phyloP scores from a whole-genome alignment of 2,113 vertebrate genomes.

The Nycticryphes semicollaris region DNA sequence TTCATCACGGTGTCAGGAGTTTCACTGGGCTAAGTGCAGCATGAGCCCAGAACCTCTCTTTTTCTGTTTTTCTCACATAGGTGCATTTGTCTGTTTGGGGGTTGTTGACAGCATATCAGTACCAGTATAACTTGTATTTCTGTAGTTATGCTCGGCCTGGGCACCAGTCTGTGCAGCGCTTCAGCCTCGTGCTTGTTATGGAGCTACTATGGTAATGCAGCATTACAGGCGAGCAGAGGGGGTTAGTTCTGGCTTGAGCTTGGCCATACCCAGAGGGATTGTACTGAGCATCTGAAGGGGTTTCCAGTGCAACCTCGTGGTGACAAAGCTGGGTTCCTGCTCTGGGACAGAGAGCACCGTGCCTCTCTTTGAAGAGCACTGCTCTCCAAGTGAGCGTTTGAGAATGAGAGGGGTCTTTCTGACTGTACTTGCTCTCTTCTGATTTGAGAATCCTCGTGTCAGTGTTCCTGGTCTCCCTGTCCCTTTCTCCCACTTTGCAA shows the following conservation, averaged over 20 bases:
- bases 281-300: neutral
- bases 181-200: neutral
- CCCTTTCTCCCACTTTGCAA: neutral
- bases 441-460: no score
- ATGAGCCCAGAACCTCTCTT: neutral
- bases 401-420: neutral
- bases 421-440: neutral
- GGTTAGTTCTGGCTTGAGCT: neutral
- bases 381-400: neutral
- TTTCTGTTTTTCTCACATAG: neutral
- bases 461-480: neutral
- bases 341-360: neutral
- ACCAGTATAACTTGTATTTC: neutral
- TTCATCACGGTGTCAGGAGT: neutral
- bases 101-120: fast-evolving
- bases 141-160: fast-evolving
- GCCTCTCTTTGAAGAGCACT: neutral
- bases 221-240: neutral
- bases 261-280: neutral
- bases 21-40: neutral
- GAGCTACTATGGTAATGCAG: neutral
- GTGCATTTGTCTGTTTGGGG: neutral
- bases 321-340: neutral
- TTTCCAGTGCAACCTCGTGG: neutral
- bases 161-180: neutral